Evolutionary conservation across 2,797 vertebrate species (phyloP), one percentile per base, ranked within the genome.

Genomic region (Erpetoichthys calabaricus): DNA sequence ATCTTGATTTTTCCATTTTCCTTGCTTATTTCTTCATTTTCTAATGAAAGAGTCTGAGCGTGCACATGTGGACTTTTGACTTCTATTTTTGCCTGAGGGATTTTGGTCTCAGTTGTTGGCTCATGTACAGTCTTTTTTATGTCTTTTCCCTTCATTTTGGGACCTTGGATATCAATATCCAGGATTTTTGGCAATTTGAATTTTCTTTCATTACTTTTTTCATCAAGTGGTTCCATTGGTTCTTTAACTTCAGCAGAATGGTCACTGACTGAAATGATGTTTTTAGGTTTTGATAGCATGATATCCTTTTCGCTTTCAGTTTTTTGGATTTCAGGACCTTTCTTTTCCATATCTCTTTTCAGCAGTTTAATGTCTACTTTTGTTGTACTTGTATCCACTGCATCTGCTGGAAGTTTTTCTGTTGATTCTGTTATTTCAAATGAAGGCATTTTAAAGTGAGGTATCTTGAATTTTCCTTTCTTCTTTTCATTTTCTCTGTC

Each of bases 171-270:
- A 53, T 0, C 71, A 75, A 8, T 78, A 57, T 57, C 72, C 75
- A 3, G 72, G 44, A 25, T 25, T 3, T 69, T 78, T n/a, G 69
- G 83, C 1, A 84, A 8, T 64, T 60, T 77, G 61, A 76, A 80
- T 65, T 74, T 79, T 6, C 67, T 72, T 53, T 73, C 73, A 3
- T 78, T 84, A 7, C 8, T 65, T 41, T 58, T 1, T 53, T 56
- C 57, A 44, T 43, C 44, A 52, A 53, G 47, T 49, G 53, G 44
- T 1, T 67, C 58, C 0, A 45, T 42, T 64, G 44, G 63, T 0
- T 55, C 58, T 3, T 0, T 58, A 49, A 43, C 61, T 63, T 49
- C 59, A 46, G 8, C 47, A 10, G 8, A 4, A 8, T 8, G 44
- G 10, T 70, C 45, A 45, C 59, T 2, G n/a, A 46, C 59, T 45